Conservation (phyloP, 2,113 vertebrate species). For the Asarcornis scutulata region DNA sequence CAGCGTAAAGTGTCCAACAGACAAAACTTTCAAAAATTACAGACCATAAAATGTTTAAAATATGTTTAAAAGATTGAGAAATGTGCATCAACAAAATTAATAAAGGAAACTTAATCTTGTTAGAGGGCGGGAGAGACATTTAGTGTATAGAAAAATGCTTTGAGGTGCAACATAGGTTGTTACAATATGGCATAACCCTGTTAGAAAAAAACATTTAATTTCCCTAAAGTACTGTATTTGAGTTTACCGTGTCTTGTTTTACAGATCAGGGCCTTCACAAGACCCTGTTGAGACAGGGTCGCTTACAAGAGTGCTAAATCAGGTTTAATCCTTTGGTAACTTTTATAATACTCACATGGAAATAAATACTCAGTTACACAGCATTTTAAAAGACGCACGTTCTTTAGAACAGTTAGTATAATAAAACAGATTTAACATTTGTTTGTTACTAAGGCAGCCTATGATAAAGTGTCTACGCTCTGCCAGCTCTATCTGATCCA, state of each 20-base stretch:
- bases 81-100: constrained; percentile 76
- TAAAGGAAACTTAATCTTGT: constrained; percentile 76
- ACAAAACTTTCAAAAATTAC: constrained; percentile 79
- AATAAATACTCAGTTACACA: constrained; percentile 83
- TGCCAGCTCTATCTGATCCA: constrained; percentile 66
- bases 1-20: constrained; percentile 79
- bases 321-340: constrained; percentile 89
- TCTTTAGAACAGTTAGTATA: constrained; percentile 77
- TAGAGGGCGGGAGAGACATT: constrained; percentile 74
- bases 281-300: constrained; percentile 63
- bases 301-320: constrained; percentile 69
- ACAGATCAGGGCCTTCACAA: constrained; percentile 63
- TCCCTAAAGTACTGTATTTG: constrained; percentile 74
- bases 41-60: constrained; percentile 85
- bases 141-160: constrained; percentile 79
- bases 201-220: constrained; percentile 77
- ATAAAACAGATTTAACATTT: constrained; percentile 72
- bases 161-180: constrained; percentile 69
- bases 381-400: constrained; percentile 74
- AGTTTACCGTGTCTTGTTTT: constrained; percentile 54
- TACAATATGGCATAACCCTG: constrained; percentile 77
- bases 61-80: constrained; percentile 79
- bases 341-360: constrained; percentile 82
- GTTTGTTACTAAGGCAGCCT: constrained; percentile 82
- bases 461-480: constrained; percentile 76